Base-by-base conservation (phyloP, 2,113 vertebrate genomes). In the Chloropsis hardwickii region DNA sequence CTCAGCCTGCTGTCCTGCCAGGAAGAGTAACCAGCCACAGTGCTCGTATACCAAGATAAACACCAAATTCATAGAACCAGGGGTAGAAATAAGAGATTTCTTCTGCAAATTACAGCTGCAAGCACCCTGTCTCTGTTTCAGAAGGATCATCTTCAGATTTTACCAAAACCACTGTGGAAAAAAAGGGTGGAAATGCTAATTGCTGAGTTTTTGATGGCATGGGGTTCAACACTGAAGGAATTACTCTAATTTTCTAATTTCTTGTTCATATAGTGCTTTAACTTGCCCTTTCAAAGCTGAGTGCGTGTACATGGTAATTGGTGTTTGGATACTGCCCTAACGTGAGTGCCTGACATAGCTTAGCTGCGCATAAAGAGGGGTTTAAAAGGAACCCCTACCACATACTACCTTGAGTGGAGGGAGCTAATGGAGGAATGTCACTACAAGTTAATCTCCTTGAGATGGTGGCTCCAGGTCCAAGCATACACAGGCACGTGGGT, bases 231-330 rank as follows among this genome's bases (percentile, higher is more conserved):
- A 48, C 21, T 28, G 22, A 67, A n/a, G 7, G 5, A 56, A 47
- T 42, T 50, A 53, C 12, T 50, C 42, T 37, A 24, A n/a, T 70
- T 62, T 83, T 61, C 47, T 51, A 25, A 31, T 81, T 73, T 78
- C 19, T 31, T 83, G 6, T 21, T 82, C 24, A 23, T 35, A 14
- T 15, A 44, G 15, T 71, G 35, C 23, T 58, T 61, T 42, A 57
- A 37, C 8, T 39, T 53, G 10, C 42, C 13, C 5, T 62, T 83
- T 76, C 54, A 73, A 53, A 76, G 31, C 51, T 39, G 21, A 74
- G 16, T 47, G 12, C 7, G n/a, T 15, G 5, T 35, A 8, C 28
- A 12, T 3, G 17, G 17, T 21, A 39, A 67, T 39, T 3, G 0
- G 10, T 10, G 33, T 33, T 73, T 40, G 23, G 11, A 31, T 45